Evolutionary conservation across 2,113 vertebrate genomes (phyloP).

Genomic region (Phaetusa simplex): DNA sequence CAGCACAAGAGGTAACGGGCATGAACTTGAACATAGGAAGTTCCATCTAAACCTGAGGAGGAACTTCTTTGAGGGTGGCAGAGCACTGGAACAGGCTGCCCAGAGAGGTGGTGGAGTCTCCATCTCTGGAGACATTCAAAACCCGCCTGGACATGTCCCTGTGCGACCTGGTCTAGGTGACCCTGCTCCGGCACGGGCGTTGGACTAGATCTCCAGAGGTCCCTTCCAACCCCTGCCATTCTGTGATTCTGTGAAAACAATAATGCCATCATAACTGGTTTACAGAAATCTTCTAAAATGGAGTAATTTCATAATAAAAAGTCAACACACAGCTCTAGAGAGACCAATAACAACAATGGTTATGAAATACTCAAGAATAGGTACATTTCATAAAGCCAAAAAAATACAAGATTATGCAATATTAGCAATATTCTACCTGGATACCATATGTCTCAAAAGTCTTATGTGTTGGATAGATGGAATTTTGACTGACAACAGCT

Average conservation of each 20-base stretch:
- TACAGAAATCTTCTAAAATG: neutral
- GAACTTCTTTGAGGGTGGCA: no score
- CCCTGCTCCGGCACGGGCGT: no score
- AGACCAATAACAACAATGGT: neutral
- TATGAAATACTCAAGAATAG: neutral
- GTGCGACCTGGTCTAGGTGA: no score
- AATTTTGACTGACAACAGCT: neutral
- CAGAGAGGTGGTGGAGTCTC: no score
- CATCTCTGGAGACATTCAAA: no score
- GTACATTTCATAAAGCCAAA: neutral
- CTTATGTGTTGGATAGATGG: neutral
- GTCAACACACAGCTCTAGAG: neutral
- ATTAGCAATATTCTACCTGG: neutral
- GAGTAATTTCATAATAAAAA: neutral
- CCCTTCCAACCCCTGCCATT: no score
- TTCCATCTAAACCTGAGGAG: no score
- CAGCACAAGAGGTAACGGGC: neutral
- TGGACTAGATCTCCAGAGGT: no score
- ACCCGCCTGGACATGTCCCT: no score
- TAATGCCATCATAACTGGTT: neutral
- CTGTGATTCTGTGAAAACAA: neutral
- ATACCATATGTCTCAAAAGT: neutral
- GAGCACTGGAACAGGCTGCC: no score
- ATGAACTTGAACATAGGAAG: no score
- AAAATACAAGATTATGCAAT: neutral